Base-by-base conservation (phyloP, 2,113 vertebrate genomes). In the Oxygymnocypris stewartii region DNA sequence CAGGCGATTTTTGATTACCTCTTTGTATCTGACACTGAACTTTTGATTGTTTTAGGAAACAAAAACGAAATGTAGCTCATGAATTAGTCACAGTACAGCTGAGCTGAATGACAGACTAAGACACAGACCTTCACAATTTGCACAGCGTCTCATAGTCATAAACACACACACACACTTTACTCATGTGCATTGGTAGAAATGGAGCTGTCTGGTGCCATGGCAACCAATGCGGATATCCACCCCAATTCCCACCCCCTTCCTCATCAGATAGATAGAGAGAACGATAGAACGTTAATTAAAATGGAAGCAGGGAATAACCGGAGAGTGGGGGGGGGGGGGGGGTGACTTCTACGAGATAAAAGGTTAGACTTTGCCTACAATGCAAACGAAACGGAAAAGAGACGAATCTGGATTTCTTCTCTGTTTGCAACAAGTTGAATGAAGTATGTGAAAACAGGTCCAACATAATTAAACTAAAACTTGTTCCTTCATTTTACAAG, bases 121-220 rank as follows among this genome's bases (percentile, higher is more conserved):
- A 87, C 76, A 65, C 82, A 37, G 69, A 89, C 79, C 76, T 86
- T 81, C 76, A 69, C 47, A 54, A 82, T 85, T 87, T 86, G 76
- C 20, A 75, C 37, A 82, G 51, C 75, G 25, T 82, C 82, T 76
- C 79, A 74, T 44, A 54, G 83, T 28, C 79, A 85, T 82, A 87
- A 42, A 86, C 83, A 77, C 84, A 73, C 85, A 86, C 49, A 82
- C 23, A 87, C 82, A 85, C 85, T 80, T 92, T 94, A 92, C 93
- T 91, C 81, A 89, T 91, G 86, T 94, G 93, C 92, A 93, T 93
- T 92, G 93, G 91, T 93, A 94, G 93, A 93, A 87, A 91, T 91
- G 91, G 93, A 95, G 90, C 93, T 94, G 95, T 95, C 94, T 95
- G 94, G 94, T 95, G 93, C 93, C 95, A 95, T 95, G 94, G 94